phyloP scores from a whole-genome alignment of 2,113 vertebrate species.

The Lanius collurio region DNA sequence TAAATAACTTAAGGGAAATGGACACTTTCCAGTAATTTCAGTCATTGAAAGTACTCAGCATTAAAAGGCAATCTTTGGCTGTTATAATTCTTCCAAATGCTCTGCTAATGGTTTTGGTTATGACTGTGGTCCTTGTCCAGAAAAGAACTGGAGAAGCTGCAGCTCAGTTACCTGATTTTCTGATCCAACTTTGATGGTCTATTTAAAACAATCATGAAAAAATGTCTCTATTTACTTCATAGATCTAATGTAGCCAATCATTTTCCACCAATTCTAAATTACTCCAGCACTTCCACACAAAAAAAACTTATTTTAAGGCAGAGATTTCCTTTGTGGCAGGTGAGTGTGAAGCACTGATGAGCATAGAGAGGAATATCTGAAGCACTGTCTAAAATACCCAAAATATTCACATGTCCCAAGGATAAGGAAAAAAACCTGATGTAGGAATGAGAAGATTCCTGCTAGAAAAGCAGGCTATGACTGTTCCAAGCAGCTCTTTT shows the following conservation, averaged over 20 bases:
- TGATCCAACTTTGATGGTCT: neutral
- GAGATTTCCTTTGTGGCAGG: neutral
- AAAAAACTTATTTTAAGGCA: neutral
- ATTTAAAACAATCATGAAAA: neutral
- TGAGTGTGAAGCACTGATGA: neutral
- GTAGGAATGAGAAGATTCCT: neutral
- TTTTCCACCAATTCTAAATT: neutral
- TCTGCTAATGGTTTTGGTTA: conserved; percentile 25
- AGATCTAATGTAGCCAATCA: neutral
- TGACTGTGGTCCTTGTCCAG: neutral
- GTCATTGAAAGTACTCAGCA: conserved; percentile 27
- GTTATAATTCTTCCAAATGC: conserved; percentile 33
- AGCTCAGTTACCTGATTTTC: neutral
- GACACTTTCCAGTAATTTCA: conserved; percentile 40
- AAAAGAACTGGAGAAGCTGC: neutral
- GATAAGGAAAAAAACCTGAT: neutral
- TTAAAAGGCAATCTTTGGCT: neutral
- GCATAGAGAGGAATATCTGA: neutral
- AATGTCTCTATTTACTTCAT: neutral
- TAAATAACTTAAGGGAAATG: conserved; percentile 44
- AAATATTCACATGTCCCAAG: neutral
- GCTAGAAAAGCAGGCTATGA: neutral
- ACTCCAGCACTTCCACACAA: neutral
- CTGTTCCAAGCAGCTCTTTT: neutral
- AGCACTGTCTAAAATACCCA: neutral